Evolutionary conservation across 2,888 invertebrate genomes (phyloP), one percentile per base, ranked within the genome.

Genomic region (Drosophila suboccidentalis): DNA sequence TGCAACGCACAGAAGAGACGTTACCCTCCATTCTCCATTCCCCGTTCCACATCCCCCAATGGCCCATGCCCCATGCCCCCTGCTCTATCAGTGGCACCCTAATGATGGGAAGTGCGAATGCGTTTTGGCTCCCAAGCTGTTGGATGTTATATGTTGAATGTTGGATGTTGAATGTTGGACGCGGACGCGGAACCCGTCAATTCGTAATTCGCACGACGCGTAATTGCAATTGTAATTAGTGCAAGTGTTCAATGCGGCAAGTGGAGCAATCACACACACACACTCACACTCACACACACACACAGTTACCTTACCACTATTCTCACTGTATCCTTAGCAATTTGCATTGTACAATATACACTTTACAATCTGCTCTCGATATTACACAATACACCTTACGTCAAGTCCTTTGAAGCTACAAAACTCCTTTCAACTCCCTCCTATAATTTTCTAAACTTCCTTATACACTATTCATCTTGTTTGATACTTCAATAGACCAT

Each of bases 21-120:
- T 6, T 54, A 15, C 46, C 55, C 46, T 9, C 41, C 49, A 29
- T 34, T 43, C 59, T 19, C 43, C 36, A 22, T 1, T 15, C 6
- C 43, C 15, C 34, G 2, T 22, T 22, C 59, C 22, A 43, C 36
- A 22, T 1, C 15, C 6, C 46, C 15, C 34, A 6, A 22, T 4
- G 22, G 2, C 22, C 22, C 22, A 8, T 1, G 4, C 38, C 0
- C 3, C 41, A 8, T 29, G 15, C n/a, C 39, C 15, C 1, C 15
- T 15, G 15, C 17, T 46, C 34, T 47, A 61, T 43, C 36, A 38
- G 32, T 38, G 15, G 38, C 50, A 17, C 81, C 81, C 82, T 91
- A 91, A 91, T 91, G 91, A 91, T 91, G 91, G 90, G 91, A 91
- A 91, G 76, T 85, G 75, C 71, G 71, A 76, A 75, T 74, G 75